Evolutionary conservation across 1,140 invertebrate genomes (phyloP).

Genomic region (Aphidius gifuensis): DNA sequence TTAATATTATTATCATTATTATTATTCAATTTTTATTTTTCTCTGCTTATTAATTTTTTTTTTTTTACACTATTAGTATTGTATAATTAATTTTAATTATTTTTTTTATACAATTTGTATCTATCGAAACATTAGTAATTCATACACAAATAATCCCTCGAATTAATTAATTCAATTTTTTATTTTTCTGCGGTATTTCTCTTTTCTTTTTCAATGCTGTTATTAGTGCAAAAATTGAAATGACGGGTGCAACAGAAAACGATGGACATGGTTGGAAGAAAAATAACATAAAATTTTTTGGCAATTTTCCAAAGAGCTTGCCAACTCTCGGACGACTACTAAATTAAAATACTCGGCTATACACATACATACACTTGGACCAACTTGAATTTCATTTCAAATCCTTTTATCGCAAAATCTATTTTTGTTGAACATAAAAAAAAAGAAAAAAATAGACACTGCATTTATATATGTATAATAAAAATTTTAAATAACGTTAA

Average conservation of each 20-base stretch:
- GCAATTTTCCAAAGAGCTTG: conserved; percentile 47
- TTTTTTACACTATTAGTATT: background rate
- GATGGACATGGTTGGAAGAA: conserved; percentile 22
- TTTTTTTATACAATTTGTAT: conserved; percentile 5
- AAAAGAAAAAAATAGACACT: background rate
- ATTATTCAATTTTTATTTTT: conserved; percentile 12
- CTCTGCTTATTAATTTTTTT: background rate
- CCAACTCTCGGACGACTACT: conserved; percentile 51
- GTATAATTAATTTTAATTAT: conserved; percentile 5
- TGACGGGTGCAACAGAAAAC: conserved; percentile 6
- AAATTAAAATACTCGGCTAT: conserved; percentile 44
- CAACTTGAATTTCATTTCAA: conserved; percentile 46
- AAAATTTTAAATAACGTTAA: no score
- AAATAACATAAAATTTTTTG: conserved; percentile 49
- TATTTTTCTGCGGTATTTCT: conserved; percentile 2
- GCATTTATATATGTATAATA: conserved; percentile 36
- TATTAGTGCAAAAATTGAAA: conserved; percentile 1
- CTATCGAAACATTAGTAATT: background rate
- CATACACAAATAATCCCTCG: no score
- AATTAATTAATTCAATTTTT: background rate
- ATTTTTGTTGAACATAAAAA: conserved; percentile 38
- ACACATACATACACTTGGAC: conserved; percentile 17
- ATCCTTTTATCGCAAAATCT: conserved; percentile 49
- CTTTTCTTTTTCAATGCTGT: no score
- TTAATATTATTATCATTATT: no score